These are phyloP conservation scores for Acanthosoma haemorrhoidale DNA, from an alignment of 2,888 invertebrate species.

Conservation along the genomic window DNA sequence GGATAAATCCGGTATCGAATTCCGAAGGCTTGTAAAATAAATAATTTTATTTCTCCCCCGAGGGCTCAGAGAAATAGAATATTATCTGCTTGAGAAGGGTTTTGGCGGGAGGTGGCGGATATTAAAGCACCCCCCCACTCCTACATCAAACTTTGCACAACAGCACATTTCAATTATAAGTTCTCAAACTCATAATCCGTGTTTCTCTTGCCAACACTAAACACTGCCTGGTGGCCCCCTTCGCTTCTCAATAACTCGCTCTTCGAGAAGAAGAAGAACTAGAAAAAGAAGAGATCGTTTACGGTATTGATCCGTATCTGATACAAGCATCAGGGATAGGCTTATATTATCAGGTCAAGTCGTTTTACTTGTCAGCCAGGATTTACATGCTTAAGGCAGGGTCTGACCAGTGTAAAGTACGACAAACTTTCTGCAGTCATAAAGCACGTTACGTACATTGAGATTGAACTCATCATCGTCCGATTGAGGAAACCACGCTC, in stretches of 20 bases:
- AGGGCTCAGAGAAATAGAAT: constrained; percentile 21
- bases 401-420: no score
- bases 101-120: constrained; percentile 18
- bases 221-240: not conserved
- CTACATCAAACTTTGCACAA: constrained; percentile 30
- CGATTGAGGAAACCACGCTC: no score
- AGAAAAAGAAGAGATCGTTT: no score
- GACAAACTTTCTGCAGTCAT: no score
- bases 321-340: no score
- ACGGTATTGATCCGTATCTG: no score
- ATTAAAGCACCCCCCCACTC: constrained; percentile 15
- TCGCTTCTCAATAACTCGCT: constrained; percentile 1
- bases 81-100: constrained; percentile 8
- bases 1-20: not conserved
- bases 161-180: constrained; percentile 30
- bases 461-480: no score
- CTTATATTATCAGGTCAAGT: no score
- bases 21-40: constrained; percentile 2
- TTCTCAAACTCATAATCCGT: constrained; percentile 30
- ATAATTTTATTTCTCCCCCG: constrained; percentile 9
- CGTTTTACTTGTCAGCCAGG: no score
- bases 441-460: no score
- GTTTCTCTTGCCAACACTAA: constrained; percentile 27
- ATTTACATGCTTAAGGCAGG: no score
- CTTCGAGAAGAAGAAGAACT: no score